phyloP scores from a whole-genome alignment of 2,113 vertebrate species.

The Climacteris rufus region DNA sequence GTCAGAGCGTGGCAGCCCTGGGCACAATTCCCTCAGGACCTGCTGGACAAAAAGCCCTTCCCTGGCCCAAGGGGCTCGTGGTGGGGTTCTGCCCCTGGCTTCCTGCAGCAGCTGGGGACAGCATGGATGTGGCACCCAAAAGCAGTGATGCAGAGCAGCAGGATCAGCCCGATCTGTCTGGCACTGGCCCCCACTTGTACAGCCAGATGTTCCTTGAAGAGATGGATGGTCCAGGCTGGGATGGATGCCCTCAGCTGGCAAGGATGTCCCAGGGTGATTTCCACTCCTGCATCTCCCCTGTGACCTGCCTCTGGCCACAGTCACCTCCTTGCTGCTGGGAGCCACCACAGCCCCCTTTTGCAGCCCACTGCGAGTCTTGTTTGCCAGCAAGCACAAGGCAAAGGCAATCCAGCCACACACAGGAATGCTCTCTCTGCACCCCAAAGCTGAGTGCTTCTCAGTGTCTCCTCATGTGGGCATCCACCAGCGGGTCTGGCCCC shows the following conservation, averaged over 20 bases:
- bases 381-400: slow-evolving; percentile 26
- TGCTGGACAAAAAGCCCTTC: background rate
- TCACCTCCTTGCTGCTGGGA: background rate
- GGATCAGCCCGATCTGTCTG: background rate
- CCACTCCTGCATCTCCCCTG: background rate
- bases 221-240: background rate
- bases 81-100: background rate
- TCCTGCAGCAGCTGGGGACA: background rate
- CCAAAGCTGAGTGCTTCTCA: background rate
- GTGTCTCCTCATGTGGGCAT: fast-evolving
- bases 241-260: background rate
- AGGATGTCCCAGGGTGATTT: background rate
- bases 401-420: background rate
- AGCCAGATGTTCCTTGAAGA: background rate
- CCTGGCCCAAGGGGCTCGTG: background rate
- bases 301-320: background rate
- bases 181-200: background rate
- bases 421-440: background rate
- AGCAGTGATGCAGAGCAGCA: fast-evolving
- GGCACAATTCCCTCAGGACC: background rate
- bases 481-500: background rate
- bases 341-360: background rate
- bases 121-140: fast-evolving
- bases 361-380: background rate
- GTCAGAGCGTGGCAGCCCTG: background rate